phyloP scores from a whole-genome alignment of 2,888 invertebrate species.

The Hypomecis punctinalis region DNA sequence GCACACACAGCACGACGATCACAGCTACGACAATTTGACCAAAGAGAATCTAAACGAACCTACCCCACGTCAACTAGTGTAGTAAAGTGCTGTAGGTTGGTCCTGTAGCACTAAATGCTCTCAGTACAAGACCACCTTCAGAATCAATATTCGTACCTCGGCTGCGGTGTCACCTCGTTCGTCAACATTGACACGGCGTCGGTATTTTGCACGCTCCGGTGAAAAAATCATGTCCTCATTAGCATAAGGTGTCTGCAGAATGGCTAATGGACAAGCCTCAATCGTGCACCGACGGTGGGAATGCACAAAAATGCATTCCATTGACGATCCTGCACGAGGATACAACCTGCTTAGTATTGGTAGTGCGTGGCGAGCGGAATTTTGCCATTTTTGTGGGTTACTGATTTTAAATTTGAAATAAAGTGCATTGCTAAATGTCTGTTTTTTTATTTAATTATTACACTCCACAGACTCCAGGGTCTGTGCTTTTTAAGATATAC shows the following conservation, averaged over 20 bases:
- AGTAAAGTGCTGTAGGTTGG: too few relatives aligned
- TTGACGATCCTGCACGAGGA: constrained; percentile 20
- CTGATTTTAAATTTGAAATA: not conserved
- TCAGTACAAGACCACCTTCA: not conserved
- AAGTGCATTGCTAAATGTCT: not conserved
- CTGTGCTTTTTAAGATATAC: too few relatives aligned
- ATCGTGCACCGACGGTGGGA: constrained; percentile 33
- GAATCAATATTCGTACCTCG: constrained; percentile 30
- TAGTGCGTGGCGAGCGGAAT: constrained; percentile 14
- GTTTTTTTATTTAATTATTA: too few relatives aligned
- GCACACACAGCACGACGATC: too few relatives aligned
- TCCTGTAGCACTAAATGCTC: too few relatives aligned
- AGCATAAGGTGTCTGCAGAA: constrained; percentile 24
- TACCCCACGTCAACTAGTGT: too few relatives aligned
- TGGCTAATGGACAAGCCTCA: constrained; percentile 16
- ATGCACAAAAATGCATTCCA: constrained; percentile 46
- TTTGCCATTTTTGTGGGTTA: constrained; percentile 15
- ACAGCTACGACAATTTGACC: too few relatives aligned
- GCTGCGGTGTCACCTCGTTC: constrained; percentile 36
- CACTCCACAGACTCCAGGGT: too few relatives aligned
- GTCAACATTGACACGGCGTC: constrained; percentile 34
- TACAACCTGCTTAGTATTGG: constrained; percentile 24
- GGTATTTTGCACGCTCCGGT: constrained; percentile 23
- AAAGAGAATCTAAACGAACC: too few relatives aligned
- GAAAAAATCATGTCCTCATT: constrained; percentile 27